Evolutionary conservation across 2,113 vertebrate species (phyloP), one percentile per base, ranked within the genome.

Genomic region (Lagenorhynchus albirostris): DNA sequence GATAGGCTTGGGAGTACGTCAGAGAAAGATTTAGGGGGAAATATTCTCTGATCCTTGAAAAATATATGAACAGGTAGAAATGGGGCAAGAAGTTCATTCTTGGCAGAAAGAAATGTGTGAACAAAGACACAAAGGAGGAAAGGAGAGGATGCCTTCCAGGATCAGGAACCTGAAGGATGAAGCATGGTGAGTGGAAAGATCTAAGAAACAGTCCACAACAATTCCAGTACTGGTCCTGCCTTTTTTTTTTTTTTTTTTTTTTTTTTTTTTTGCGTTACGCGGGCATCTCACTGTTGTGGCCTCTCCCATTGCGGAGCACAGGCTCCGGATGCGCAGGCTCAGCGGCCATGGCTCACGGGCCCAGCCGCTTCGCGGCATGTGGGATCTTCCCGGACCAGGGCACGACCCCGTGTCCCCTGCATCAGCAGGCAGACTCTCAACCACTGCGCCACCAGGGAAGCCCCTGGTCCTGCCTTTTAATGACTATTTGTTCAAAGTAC

Each of bases 1-100:
- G 53, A 74, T 44, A 6, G 25, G n/a, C 5, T 80, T 83, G 55
- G 50, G 41, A 58, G 8, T 84, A 47, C 65, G 41, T 53, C 71
- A 94, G 82, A 86, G 68, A 95, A 93, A 83, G 60, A 36, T 94
- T 89, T 67, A 90, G 62, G 47, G 38, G 20, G 33, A 94, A 89
- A 89, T 84, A 73, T 3, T 21, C 85, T 11, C 33, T 41, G 33
- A 95, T 53, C n/a, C 55, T 60, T 89, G 65, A 55, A 93, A 94
- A 84, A 63, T 47, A 86, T 12, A 11, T 91, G 26, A 97, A 47
- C 17, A 94, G 41, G 63, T 92, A 17, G 33, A 47, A 92, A 96
- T 33, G 14, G 29, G 13, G 8, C 70, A 95, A 71, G 33, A 89
- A 67, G 12, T 73, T 38, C 63, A 31, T 79, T 93, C 36, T 60